These are phyloP conservation scores for Myodes glareolus DNA, from an alignment of 2,113 vertebrate genomes.

Conservation along the genomic window DNA sequence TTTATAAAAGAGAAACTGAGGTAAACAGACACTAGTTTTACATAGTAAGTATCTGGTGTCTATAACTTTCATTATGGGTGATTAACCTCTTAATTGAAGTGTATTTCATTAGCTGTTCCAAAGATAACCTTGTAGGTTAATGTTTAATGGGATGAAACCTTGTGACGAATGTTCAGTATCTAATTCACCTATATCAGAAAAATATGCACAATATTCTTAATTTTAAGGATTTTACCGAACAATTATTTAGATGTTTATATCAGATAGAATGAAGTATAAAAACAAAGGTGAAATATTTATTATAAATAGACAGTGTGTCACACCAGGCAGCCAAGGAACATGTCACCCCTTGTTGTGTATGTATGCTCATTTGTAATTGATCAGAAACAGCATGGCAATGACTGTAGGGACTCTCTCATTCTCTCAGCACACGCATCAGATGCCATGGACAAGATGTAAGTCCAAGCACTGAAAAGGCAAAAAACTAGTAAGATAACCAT, in stretches of 20 bases:
- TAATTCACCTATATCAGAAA: neutral
- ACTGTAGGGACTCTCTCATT: neutral
- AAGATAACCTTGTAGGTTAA: neutral
- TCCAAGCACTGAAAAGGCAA: neutral
- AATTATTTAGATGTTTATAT: neutral
- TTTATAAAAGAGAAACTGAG: neutral
- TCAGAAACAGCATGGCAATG: neutral
- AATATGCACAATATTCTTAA: neutral
- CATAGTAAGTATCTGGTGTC: neutral
- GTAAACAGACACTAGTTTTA: neutral
- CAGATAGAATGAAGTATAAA: neutral
- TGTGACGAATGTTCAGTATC: conserved; percentile 10
- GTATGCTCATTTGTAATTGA: neutral
- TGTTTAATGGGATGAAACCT: neutral
- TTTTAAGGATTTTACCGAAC: neutral
- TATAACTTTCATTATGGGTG: neutral
- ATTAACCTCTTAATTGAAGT: neutral
- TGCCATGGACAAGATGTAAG: neutral
- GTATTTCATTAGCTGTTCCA: neutral
- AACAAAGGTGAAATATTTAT: neutral
- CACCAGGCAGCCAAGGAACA: neutral
- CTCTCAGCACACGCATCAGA: neutral
- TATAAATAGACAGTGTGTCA: neutral
- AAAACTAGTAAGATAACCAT: neutral
- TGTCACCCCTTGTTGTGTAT: neutral